phyloP scores from a whole-genome alignment of 2,888 invertebrate species.

The Dicycla oo region DNA sequence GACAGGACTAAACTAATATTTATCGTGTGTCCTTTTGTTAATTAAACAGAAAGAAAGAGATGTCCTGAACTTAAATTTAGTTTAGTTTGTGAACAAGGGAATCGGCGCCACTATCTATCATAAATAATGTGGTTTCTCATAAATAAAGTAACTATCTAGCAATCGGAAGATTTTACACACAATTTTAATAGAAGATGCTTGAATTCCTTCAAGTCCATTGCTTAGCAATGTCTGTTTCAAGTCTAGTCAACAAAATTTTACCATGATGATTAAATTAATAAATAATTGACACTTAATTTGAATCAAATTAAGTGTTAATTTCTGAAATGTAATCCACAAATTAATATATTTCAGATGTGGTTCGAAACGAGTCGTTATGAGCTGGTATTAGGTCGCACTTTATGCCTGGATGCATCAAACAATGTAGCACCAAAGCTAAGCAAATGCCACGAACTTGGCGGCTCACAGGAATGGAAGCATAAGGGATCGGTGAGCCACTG shows the following conservation, averaged over 20 bases:
- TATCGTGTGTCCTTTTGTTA: too few relatives aligned
- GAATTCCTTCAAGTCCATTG: not conserved
- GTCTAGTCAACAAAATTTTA: not conserved
- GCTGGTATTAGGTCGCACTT: slow-evolving; percentile 94
- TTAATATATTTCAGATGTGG: slow-evolving; percentile 92
- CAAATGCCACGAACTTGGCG: slow-evolving; percentile 98
- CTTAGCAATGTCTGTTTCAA: not conserved
- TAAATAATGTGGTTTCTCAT: not conserved
- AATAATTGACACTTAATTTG: too few relatives aligned
- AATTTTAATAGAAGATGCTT: slow-evolving; percentile 5
- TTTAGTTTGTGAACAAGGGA: too few relatives aligned
- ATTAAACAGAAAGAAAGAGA: too few relatives aligned
- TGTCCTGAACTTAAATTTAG: too few relatives aligned
- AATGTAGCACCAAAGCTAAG: slow-evolving; percentile 92
- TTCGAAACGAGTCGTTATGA: slow-evolving; percentile 96
- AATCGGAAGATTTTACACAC: not conserved
- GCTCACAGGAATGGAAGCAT: slow-evolving; percentile 97
- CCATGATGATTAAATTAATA: not conserved
- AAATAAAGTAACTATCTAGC: not conserved
- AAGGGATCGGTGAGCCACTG: slow-evolving; percentile 90
- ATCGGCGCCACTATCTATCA: too few relatives aligned
- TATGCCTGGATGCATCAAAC: slow-evolving; percentile 95
- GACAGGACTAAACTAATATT: too few relatives aligned
- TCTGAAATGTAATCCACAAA: not conserved
- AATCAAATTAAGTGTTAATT: not conserved